Evolutionary conservation across 2,888 invertebrate genomes (phyloP).

Genomic region (Antitype chi): DNA sequence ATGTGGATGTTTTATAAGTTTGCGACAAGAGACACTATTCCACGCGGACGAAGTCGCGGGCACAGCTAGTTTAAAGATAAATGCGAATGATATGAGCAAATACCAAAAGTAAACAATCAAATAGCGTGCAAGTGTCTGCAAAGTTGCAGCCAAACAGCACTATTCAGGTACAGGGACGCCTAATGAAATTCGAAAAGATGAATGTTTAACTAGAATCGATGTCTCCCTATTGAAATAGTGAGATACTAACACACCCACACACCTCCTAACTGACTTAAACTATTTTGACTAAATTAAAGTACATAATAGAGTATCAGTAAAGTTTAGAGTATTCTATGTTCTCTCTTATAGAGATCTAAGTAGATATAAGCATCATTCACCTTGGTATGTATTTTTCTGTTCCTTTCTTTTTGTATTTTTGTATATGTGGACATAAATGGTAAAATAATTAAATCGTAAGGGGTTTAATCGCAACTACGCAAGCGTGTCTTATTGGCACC

Average conservation of each 20-base stretch:
- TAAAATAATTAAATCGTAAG: not conserved
- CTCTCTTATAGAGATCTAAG: not conserved
- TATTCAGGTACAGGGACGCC: slow-evolving; percentile 80
- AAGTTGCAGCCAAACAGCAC: slow-evolving; percentile 74
- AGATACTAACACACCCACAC: not conserved
- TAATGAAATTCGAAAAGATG: slow-evolving; percentile 84
- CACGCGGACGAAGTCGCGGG: no score
- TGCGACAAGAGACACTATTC: no score
- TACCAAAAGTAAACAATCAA: no score
- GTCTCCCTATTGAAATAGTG: slow-evolving; percentile 61
- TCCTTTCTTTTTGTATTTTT: not conserved
- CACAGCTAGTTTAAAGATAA: no score
- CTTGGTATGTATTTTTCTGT: not conserved
- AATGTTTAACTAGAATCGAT: slow-evolving; percentile 84
- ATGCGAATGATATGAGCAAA: no score
- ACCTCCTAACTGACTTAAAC: not conserved
- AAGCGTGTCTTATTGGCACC: not conserved
- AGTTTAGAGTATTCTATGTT: no score
- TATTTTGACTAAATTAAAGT: not conserved
- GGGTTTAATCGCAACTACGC: not conserved
- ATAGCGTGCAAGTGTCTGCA: slow-evolving; percentile 66
- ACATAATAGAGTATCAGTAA: no score
- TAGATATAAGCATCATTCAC: not conserved
- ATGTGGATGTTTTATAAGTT: no score
- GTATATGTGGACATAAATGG: not conserved